Percentiles rank a stretch among this genome's conserved stretches.
Conservation (phyloP, 2,113 vertebrate species). For the Aix galericulata region DNA sequence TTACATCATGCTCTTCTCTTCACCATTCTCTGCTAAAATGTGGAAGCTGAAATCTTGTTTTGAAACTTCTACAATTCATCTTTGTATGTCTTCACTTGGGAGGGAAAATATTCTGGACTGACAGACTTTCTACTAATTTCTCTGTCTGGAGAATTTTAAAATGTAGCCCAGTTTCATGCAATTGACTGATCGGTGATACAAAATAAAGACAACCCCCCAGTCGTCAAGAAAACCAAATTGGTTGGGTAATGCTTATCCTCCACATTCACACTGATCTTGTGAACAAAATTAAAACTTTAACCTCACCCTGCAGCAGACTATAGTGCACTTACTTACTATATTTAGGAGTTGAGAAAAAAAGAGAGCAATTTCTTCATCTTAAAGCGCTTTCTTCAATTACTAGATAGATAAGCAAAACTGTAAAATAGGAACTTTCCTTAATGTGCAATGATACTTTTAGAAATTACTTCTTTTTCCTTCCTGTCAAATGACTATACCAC, state of each 20-base stretch:
- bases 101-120: background rate
- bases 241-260: background rate
- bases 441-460: background rate
- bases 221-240: background rate
- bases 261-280: background rate
- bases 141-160: background rate
- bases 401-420: background rate
- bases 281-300: background rate
- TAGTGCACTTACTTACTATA: background rate
- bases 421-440: background rate
- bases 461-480: background rate
- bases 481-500: background rate
- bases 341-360: background rate
- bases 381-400: background rate
- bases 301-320: background rate
- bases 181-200: background rate
- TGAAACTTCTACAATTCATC: background rate
- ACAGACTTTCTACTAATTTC: background rate
- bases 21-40: background rate
- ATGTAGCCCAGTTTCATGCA: background rate
- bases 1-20: background rate
- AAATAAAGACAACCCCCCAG: background rate
- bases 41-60: background rate
- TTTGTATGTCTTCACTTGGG: background rate
- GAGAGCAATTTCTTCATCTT: background rate